Evolutionary conservation across 2,888 invertebrate genomes (phyloP), one percentile per base, ranked within the genome.

Genomic region (Meta bourneti): DNA sequence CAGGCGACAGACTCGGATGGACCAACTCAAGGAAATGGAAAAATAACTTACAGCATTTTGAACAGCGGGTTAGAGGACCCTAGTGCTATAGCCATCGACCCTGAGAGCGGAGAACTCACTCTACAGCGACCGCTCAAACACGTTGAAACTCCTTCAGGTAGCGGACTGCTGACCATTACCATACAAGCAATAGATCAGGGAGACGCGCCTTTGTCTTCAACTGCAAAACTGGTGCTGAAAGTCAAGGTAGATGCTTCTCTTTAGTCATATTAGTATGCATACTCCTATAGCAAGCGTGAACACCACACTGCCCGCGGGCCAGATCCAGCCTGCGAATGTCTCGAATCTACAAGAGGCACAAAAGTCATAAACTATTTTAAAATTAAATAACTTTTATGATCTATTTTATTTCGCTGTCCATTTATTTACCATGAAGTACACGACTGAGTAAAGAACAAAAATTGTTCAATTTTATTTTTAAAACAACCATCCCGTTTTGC

Each of bases 1-100:
- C 89, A 97, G 96, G 98, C 98, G 0, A 96, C 96, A 0, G 98
- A 98, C 94, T 95, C 95, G 16, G 98, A 98, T 95, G 97, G 97
- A 0, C 96, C 96, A 0, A 95, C 95, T 6, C 97, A 97, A 95
- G 97, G 97, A 0, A 96, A 97, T 87, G 97, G 97, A 0, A 95
- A 95, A 93, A 95, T 97, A 0, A 96, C 95, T 49, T 97, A 97
- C 94, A 96, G 96, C 0, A 95, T 97, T 7, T 96, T 96, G 91
- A 96, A 96, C 0, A 97, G 97, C 93, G 97, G 97, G 93, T 96
- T 97, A 93, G 96, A 97, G 13, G 93, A 92, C 20, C 48, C 54
- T 0, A 70, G 13, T 48, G 90, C 89, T 4, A 74, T 92, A 7
- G 94, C 95, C 89, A 96, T 98, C 11, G 96, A 97, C 94, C 95